Percentiles rank a stretch among this genome's conserved stretches.
phyloP scores from a whole-genome alignment of 2,113 vertebrate species.

The Ovibos moschatus region DNA sequence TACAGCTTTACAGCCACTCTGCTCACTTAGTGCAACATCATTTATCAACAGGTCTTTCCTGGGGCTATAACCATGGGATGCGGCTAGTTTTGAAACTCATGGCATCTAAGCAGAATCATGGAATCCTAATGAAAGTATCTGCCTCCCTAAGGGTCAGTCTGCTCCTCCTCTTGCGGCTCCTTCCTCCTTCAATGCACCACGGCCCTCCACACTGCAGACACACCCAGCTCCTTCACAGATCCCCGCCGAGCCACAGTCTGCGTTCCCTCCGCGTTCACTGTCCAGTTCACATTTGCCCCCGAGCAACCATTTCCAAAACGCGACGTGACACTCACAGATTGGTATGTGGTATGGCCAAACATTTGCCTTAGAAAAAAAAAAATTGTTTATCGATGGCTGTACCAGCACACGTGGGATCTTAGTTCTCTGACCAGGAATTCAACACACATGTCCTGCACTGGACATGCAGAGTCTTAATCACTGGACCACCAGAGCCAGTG shows the following conservation, averaged over 20 bases:
- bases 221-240: not conserved
- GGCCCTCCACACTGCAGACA: not conserved
- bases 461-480: not conserved
- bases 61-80: not conserved
- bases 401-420: not conserved
- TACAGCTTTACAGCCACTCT: not conserved
- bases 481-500: not conserved
- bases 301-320: not conserved
- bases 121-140: not conserved
- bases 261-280: not conserved
- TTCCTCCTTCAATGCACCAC: not conserved
- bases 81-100: not conserved
- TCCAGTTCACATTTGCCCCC: not conserved
- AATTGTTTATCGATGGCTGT: not conserved
- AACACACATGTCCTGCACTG: not conserved
- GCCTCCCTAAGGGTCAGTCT: not conserved
- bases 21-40: not conserved
- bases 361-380: not conserved
- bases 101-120: not conserved
- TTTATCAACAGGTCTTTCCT: not conserved
- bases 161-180: too few species aligned
- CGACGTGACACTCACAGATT: not conserved
- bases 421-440: not conserved
- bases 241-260: not conserved
- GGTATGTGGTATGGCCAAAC: fast-evolving